Evolutionary conservation across 2,888 invertebrate genomes (phyloP), one percentile per base, ranked within the genome.

Genomic region (Tenthredo mesomela): DNA sequence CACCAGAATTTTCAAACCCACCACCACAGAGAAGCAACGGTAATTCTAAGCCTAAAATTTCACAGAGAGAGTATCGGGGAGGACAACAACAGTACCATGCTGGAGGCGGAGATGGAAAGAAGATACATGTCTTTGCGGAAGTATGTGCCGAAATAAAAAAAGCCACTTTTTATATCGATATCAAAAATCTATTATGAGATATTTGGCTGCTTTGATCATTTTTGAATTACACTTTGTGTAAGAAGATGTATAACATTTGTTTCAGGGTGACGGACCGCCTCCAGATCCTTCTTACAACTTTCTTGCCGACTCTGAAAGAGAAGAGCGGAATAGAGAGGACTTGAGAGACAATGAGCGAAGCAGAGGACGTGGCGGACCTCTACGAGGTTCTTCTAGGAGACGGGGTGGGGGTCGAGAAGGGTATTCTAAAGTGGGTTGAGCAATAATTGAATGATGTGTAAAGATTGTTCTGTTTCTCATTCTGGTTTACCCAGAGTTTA

Each of bases 211-310:
- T 50, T 18, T 18, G 40, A 65, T 40, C 40, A 40, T 84, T 37
- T 65, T 47, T 37, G 7, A 37, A 37, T 37, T 71, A 85, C 47
- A 65, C n/a, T 85, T 37, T 75, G 37, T 61, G 18, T 58, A 18
- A 29, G n/a, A 78, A 33, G 40, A 18, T 33, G 9, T 29, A 9
- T 84, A 75, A 47, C 47, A 54, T 73, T 29, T 37, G 77, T 84
- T 85, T 73, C 75, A 93, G 91, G 93, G 93, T 37, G 92, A 93
- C 86, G 93, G 93, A 21, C 94, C 94, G 50, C 94, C 94, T 43
- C 94, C 93, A 54, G 94, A 94, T 89, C 94, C 94, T 70, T 92
- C 92, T 50, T 94, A 93, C 86, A 94, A 93, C 86, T 94, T 94
- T 84, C 88, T 94, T 73, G 93, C 93, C 3, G 94, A 94, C 89